Base-by-base conservation (phyloP, 2,113 vertebrate species). In the Triplophysa dalaica region DNA sequence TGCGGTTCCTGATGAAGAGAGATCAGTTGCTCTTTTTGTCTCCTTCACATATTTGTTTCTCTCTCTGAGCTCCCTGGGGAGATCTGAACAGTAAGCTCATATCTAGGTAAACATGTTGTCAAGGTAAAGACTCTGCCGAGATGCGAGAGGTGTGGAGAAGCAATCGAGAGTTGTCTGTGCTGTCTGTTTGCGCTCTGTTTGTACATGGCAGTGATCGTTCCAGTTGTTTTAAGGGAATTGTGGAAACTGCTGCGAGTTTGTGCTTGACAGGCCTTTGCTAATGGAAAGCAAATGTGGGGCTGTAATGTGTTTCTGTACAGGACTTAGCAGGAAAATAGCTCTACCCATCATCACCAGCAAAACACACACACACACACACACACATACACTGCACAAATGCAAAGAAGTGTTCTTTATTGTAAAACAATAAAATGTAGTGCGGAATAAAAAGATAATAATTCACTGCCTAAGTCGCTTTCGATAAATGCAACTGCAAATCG, bases 271-370 rank as follows among this genome's bases (percentile, higher is more conserved):
- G 89, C 89, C 89, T 85, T 88, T 90, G 91, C 90, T 95, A 94
- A 95, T 94, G 90, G 90, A 93, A 94, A 94, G 90, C 94, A 95
- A 93, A 94, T 94, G 93, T 92, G 89, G 50, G 43, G 52, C 33
- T 60, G 43, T 66, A 78, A 77, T 67, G 62, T 80, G 62, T 82
- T 52, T n/a, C 58, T 12, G 61, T 66, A 43, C 52, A 74, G 26
- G 69, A 73, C 26, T 63, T 50, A 93, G 93, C 29, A 56, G 58
- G 13, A 75, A 33, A 73, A 21, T 13, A 79, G 78, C 26, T 66
- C 24, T 24, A 78, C 17, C 14, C 4, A 78, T 63, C 17, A 48
- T 73, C 61, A 13, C 13, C n/a, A 11, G 70, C 24, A 48, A 56
- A 81, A 64, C 5, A 38, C 33, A 38, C 33, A 38, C 33, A 68